Percentiles rank a stretch among this genome's conserved stretches.
These are phyloP conservation scores for Melinopterus prodromus DNA, from an alignment of 2,888 invertebrate species.

Conservation along the genomic window DNA sequence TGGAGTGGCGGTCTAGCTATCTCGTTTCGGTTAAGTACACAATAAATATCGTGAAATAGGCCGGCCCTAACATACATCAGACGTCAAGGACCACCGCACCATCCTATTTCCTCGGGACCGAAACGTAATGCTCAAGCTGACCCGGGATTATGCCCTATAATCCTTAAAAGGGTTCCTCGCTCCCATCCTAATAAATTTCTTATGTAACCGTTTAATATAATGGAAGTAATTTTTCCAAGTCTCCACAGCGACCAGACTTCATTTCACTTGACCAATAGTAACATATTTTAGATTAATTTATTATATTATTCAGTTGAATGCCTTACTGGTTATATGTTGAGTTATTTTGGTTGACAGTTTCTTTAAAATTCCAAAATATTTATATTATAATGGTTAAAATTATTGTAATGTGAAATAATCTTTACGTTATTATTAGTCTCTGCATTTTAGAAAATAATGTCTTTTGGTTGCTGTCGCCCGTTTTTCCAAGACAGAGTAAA, in stretches of 20 bases:
- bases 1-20: constrained; percentile 45
- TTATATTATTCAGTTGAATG: not conserved
- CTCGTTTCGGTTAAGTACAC: constrained; percentile 60
- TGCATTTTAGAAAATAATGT: too few species aligned
- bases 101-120: constrained; percentile 58
- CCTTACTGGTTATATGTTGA: not conserved
- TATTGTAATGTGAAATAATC: too few species aligned
- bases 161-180: constrained; percentile 37
- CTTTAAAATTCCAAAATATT: too few species aligned
- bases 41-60: constrained; percentile 60
- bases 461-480: too few species aligned
- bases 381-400: too few species aligned
- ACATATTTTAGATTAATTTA: not conserved
- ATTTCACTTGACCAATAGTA: not conserved
- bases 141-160: constrained; percentile 38
- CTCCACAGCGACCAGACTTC: not conserved
- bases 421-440: too few species aligned
- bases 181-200: constrained; percentile 35
- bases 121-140: constrained; percentile 48
- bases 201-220: constrained; percentile 35
- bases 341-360: too few species aligned
- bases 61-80: constrained; percentile 57
- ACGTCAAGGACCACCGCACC: constrained; percentile 53
- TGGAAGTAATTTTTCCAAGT: constrained; percentile 13
- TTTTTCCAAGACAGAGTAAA: too few species aligned